phyloP scores from a whole-genome alignment of 2,888 invertebrate genomes.

The Tachystola acroxantha region DNA sequence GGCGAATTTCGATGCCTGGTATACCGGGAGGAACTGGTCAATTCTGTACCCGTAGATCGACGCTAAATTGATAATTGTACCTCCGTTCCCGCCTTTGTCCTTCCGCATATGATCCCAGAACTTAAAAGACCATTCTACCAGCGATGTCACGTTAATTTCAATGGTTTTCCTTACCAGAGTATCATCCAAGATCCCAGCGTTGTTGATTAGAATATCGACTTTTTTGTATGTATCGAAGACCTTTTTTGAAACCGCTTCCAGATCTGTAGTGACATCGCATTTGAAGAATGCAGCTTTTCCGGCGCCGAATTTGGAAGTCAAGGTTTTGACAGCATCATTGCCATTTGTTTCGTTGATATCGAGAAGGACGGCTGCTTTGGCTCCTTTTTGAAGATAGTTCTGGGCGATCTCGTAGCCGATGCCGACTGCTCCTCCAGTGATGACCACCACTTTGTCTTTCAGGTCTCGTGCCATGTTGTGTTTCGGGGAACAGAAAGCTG shows the following conservation, averaged over 20 bases:
- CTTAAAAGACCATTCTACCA: conserved; percentile 61
- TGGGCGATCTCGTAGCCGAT: conserved; percentile 64
- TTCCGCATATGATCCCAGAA: conserved; percentile 79
- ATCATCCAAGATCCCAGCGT: conserved; percentile 54
- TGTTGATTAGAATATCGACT: conserved; percentile 62
- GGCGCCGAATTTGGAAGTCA: conserved; percentile 62
- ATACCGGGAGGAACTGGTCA: conserved; percentile 72
- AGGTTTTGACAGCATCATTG: conserved; percentile 45
- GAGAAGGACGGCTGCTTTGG: conserved; percentile 30
- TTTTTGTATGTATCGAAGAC: conserved; percentile 39
- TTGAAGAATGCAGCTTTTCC: conserved; percentile 62
- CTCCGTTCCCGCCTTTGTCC: conserved; percentile 76
- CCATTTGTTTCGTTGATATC: conserved; percentile 45
- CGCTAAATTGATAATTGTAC: conserved; percentile 81
- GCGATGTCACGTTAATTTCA: conserved; percentile 47
- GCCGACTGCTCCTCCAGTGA: conserved; percentile 71
- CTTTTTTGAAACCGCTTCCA: conserved; percentile 50
- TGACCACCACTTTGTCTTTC: conserved; percentile 22
- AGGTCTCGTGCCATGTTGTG: conserved; percentile 18
- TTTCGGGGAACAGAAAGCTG: neutral
- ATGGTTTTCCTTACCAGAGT: conserved; percentile 31
- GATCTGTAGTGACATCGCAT: conserved; percentile 69
- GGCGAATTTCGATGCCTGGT: conserved; percentile 79
- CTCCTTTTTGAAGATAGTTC: conserved; percentile 58
- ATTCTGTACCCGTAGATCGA: conserved; percentile 77